These are phyloP conservation scores for Molossus alvarezi DNA, from an alignment of 2,797 vertebrate species.

Conservation along the genomic window DNA sequence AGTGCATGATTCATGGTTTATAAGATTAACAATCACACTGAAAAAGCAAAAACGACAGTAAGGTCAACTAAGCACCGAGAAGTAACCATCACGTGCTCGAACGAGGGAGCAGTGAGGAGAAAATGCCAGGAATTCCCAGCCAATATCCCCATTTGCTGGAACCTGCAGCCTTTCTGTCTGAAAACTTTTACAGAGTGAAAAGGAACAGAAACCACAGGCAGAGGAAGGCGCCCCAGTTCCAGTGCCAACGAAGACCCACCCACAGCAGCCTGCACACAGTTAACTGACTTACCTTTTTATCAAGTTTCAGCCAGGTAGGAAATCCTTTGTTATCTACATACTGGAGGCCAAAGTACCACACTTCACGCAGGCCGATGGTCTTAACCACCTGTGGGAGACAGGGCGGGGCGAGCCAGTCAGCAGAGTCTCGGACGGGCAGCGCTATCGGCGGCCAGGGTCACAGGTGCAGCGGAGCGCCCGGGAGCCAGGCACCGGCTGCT, in stretches of 20 bases:
- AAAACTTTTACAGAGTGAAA: constrained; percentile 54
- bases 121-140: not conserved
- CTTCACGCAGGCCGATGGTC: constrained; percentile 96
- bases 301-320: constrained; percentile 97
- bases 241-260: not conserved
- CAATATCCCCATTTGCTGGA: constrained; percentile 19
- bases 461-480: fast-evolving
- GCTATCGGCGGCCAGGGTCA: fast-evolving
- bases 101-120: not conserved
- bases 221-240: not conserved
- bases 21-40: constrained; percentile 52
- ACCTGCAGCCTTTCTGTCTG: not conserved
- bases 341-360: constrained; percentile 99
- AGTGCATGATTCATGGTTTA: constrained; percentile 63
- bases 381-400: constrained; percentile 95
- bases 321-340: constrained; percentile 96
- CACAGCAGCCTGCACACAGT: constrained; percentile 77
- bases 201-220: constrained; percentile 23
- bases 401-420: fast-evolving
- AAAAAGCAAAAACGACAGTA: too few species aligned
- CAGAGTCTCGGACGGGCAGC: not conserved
- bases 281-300: constrained; percentile 95
- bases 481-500: too few species aligned
- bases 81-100: not conserved
- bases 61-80: not conserved